These are phyloP conservation scores for Diachasmimorpha longicaudata DNA, from an alignment of 1,140 invertebrate species.

Conservation along the genomic window DNA sequence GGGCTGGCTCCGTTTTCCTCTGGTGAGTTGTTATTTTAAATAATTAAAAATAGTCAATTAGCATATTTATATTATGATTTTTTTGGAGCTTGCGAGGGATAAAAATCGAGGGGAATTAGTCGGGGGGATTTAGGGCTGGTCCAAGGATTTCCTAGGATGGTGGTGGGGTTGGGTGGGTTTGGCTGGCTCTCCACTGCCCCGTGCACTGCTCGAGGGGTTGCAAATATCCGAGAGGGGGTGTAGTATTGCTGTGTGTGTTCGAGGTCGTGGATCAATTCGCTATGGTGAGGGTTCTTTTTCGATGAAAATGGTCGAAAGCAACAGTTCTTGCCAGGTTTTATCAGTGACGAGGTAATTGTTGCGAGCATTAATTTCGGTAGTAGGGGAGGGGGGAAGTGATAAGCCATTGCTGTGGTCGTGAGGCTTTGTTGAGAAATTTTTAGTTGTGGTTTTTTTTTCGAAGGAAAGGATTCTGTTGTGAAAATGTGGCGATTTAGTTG, in stretches of 20 bases:
- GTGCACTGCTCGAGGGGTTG: not conserved
- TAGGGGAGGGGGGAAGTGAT: not conserved
- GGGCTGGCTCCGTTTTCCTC: constrained; percentile 55
- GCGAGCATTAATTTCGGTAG: not conserved
- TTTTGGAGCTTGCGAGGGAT: not conserved
- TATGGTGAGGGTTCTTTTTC: not conserved
- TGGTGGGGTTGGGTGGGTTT: not conserved
- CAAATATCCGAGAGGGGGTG: not conserved
- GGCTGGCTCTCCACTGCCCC: not conserved
- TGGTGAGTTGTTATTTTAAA: constrained; percentile 43
- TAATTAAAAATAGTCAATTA: not conserved
- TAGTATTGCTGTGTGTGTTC: not conserved
- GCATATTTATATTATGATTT: not conserved
- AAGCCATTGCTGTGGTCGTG: not conserved
- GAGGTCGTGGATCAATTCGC: not conserved
- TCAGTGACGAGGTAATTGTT: not conserved
- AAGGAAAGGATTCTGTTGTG: no score
- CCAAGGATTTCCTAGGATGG: not conserved
- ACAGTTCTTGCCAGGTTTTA: not conserved
- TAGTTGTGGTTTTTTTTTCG: no score
- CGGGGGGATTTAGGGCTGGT: not conserved
- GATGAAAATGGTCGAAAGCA: not conserved
- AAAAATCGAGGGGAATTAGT: no score
- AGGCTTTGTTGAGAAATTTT: not conserved
- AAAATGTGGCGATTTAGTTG: no score